A percentile compares a stretch with the other conserved stretches of the same genome.
Conservation (phyloP, 1,140 invertebrate genomes). For the Dufourea novaeangliae region DNA sequence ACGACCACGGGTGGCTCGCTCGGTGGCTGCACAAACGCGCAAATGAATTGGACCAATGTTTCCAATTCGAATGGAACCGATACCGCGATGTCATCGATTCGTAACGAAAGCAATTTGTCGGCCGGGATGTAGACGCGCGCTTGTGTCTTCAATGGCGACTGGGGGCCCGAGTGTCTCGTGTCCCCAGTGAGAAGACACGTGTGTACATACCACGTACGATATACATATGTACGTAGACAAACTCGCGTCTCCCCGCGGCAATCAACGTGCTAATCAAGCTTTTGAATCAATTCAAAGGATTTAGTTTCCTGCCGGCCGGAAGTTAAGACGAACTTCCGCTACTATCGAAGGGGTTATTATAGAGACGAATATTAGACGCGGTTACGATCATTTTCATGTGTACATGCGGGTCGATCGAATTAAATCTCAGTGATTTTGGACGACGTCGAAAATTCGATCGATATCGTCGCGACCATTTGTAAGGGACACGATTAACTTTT, state of each 20-base stretch:
- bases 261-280: constrained; percentile 45
- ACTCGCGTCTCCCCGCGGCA: neutral
- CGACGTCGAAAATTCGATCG: neutral
- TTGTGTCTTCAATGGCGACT: constrained; percentile 12
- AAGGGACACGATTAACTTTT: too few relatives aligned
- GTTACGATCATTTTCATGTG: neutral
- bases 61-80: neutral
- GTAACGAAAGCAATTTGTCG: constrained; percentile 34
- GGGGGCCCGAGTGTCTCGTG: neutral
- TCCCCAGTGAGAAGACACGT: neutral
- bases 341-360: constrained; percentile 5
- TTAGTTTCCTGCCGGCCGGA: neutral
- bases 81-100: constrained; percentile 11
- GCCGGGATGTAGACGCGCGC: neutral
- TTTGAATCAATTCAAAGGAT: constrained; percentile 42
- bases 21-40: neutral
- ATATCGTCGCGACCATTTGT: too few relatives aligned
- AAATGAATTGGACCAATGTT: constrained; percentile 1
- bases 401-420: neutral
- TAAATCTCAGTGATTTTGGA: neutral
- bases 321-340: constrained; percentile 24
- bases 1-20: too few relatives aligned
- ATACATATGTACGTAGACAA: neutral
- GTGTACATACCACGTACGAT: neutral
- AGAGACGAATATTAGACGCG: neutral